A percentile compares a stretch with the other conserved stretches of the same genome.
Conservation (phyloP, 1,140 invertebrate genomes). For the Panagrolaimus sp. region DNA sequence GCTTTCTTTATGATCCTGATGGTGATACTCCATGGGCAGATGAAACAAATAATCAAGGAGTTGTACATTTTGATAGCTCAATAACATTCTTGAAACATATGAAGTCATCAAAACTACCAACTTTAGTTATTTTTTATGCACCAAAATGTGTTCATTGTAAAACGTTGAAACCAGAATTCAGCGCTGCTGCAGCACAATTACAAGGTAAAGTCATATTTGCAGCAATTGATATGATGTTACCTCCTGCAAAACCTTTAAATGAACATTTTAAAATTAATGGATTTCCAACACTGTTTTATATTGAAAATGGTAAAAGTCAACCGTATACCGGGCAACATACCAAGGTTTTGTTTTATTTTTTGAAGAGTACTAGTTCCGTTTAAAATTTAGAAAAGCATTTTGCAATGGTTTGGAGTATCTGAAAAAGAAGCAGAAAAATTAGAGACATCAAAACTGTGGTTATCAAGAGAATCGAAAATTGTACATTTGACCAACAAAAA, state of each 20-base stretch:
- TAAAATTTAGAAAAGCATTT: too few species aligned
- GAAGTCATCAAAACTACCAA: not conserved
- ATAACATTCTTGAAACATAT: not conserved
- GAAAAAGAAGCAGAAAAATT: too few species aligned
- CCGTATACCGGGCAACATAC: too few species aligned
- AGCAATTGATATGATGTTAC: not conserved
- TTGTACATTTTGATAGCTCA: not conserved
- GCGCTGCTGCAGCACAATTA: not conserved
- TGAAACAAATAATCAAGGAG: not conserved
- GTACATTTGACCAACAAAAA: too few species aligned
- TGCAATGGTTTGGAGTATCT: too few species aligned
- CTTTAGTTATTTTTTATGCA: slow-evolving; percentile 4
- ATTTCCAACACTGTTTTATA: not conserved
- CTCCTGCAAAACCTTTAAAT: not conserved
- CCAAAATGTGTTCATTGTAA: slow-evolving; percentile 6
- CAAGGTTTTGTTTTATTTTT: too few species aligned
- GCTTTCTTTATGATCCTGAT: not conserved
- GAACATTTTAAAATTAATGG: not conserved
- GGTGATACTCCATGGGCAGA: not conserved
- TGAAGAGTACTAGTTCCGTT: too few species aligned
- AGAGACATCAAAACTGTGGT: too few species aligned
- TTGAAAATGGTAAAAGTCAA: too few species aligned
- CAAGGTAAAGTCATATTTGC: not conserved
- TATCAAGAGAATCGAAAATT: too few species aligned
- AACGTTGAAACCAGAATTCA: not conserved